Evolutionary conservation across 1,140 invertebrate species (phyloP).

Genomic region (Hyphantria cunea): DNA sequence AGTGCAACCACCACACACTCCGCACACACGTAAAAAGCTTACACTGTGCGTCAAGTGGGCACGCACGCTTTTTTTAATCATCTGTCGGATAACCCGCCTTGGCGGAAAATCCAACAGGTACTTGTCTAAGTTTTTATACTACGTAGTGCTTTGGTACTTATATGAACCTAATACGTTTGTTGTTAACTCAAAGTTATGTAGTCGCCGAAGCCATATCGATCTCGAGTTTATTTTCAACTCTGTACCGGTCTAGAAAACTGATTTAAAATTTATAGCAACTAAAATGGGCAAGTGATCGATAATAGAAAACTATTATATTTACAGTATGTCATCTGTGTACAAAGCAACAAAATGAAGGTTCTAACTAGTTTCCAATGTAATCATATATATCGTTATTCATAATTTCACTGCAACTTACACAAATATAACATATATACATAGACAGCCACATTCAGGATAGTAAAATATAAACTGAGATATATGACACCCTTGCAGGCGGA

Average conservation of each 20-base stretch:
- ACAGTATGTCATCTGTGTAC: background rate
- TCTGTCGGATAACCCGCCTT: slow-evolving; percentile 42
- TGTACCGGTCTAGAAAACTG: slow-evolving; percentile 45
- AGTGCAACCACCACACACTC: slow-evolving; percentile 70
- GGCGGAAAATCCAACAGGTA: slow-evolving; percentile 32
- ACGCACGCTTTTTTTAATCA: slow-evolving; percentile 75
- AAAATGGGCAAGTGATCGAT: slow-evolving; percentile 39
- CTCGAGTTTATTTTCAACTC: slow-evolving; percentile 63
- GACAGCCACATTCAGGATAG: slow-evolving; percentile 66
- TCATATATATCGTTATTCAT: too few relatives aligned
- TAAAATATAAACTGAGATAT: slow-evolving; percentile 59
- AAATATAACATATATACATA: slow-evolving; percentile 69
- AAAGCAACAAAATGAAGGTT: too few relatives aligned
- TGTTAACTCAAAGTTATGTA: background rate
- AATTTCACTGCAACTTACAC: slow-evolving; percentile 68
- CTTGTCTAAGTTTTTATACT: slow-evolving; percentile 7
- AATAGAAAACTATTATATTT: slow-evolving; percentile 30
- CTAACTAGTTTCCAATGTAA: too few relatives aligned
- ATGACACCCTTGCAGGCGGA: slow-evolving; percentile 73
- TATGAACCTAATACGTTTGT: slow-evolving; percentile 3
- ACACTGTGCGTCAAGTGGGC: slow-evolving; percentile 75
- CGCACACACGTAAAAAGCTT: slow-evolving; percentile 74
- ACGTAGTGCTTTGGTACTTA: slow-evolving; percentile 5
- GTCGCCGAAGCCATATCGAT: slow-evolving; percentile 56
- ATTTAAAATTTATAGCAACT: slow-evolving; percentile 62